Evolutionary conservation across 2,888 invertebrate genomes (phyloP), one percentile per base, ranked within the genome.

Genomic region (Daptonema setosum): DNA sequence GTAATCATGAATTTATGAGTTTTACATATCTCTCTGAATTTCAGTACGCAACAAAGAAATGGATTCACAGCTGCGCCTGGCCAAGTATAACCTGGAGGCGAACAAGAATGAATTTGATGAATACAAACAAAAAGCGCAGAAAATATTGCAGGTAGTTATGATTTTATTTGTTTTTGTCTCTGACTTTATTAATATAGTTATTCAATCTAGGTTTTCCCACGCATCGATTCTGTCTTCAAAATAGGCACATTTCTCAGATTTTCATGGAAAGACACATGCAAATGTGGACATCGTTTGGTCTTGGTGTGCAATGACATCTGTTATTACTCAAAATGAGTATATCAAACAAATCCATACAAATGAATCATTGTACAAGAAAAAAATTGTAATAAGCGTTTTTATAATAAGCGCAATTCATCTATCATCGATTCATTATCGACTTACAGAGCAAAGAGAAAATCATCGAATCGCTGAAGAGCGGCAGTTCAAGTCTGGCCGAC

Each of bases 41-140:
- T 5, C 45, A 45, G 45, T 45, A 3, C 45, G 45, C n/a, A 3
- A 5, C n/a, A 45, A 45, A n/a, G 45, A 45, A 22, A 5, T 45
- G n/a, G 45, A 45, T 22, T 45, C 45, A 45, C 72, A 76, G 63
- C 55, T 74, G 56, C 72, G 71, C 59, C 61, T 70, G 48, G 65
- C 71, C n/a, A 73, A 71, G 61, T 65, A 65, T 35, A 70, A 67
- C 59, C 62, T 72, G 28, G 73, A 74, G 25, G 65, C 70, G 26
- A 69, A 73, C 25, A 72, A 72, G 61, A 73, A 71, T 62, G 84
- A 85, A 67, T 76, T 83, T 64, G 78, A 80, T 56, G 81, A 82
- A 56, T 85, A 85, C 70, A 80, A 82, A 63, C 78, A 79, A n/a
- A 81, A 85, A 65, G 85, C 85, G 0, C 79, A 83, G 64, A 77